Evolutionary conservation across 2,797 vertebrate genomes (phyloP).

Genomic region (Spinus olivaceus): DNA sequence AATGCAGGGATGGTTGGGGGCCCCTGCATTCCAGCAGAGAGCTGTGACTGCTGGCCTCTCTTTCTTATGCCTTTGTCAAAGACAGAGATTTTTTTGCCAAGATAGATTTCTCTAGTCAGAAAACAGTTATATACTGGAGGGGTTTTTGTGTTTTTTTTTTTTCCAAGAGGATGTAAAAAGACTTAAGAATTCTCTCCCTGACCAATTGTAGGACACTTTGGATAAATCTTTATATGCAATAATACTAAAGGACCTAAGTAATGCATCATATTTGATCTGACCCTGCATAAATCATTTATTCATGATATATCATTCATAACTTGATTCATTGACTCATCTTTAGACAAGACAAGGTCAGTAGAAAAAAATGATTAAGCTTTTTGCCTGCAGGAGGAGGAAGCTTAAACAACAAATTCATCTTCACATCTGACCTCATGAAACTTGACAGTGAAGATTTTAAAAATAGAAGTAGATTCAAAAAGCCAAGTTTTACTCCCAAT

Average conservation of each 20-base stretch:
- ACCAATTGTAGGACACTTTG: conserved; percentile 51
- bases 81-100: neutral
- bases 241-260: conserved; percentile 61
- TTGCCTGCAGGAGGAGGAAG: conserved; percentile 66
- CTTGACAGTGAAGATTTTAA: conserved; percentile 52
- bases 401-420: conserved; percentile 77
- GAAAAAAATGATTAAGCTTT: conserved; percentile 72
- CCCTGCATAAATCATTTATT: conserved; percentile 75
- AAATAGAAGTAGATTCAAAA: conserved; percentile 45
- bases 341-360: conserved; percentile 76
- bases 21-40: neutral
- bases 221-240: conserved; percentile 68
- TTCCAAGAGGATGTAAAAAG: neutral
- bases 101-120: conserved; percentile 10
- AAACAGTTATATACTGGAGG: neutral
- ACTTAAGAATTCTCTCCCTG: conserved; percentile 31
- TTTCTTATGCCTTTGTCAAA: neutral
- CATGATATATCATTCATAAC: conserved; percentile 74
- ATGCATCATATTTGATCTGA: conserved; percentile 75
- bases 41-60: neutral
- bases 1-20: neutral
- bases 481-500: conserved; percentile 20
- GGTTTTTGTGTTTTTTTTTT: accelerated
- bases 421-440: conserved; percentile 73
- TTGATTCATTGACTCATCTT: conserved; percentile 77